Conservation (phyloP, 2,888 invertebrate species). For the Meandrusa payeni region DNA sequence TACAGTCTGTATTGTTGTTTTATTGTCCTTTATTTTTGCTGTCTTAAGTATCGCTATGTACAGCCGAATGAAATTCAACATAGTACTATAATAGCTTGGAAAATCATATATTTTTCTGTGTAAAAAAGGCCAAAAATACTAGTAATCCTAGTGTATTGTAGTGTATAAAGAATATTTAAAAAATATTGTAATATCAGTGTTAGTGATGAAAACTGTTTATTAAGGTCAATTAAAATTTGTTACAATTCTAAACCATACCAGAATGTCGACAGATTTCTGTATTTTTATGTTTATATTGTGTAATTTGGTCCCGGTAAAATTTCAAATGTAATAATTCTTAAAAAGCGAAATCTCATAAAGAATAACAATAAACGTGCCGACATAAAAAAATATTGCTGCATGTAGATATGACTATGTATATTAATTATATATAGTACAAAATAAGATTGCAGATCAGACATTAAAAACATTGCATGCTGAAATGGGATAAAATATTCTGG, state of each 20-base stretch:
- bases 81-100: slow-evolving; percentile 18
- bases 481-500: slow-evolving; percentile 1
- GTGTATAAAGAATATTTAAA: slow-evolving; percentile 50
- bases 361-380: too few species aligned
- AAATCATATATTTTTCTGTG: slow-evolving; percentile 32
- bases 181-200: slow-evolving; percentile 47
- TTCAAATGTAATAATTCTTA: too few species aligned
- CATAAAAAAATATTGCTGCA: too few species aligned
- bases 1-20: slow-evolving; percentile 29
- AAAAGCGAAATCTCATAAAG: too few species aligned
- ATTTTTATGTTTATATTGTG: too few species aligned
- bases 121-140: slow-evolving; percentile 49
- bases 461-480: slow-evolving; percentile 2
- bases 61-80: slow-evolving; percentile 15
- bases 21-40: neutral
- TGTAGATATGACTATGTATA: too few species aligned
- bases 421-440: slow-evolving; percentile 18
- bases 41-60: slow-evolving; percentile 9
- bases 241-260: slow-evolving; percentile 41
- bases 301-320: too few species aligned
- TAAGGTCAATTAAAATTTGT: slow-evolving; percentile 57
- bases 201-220: slow-evolving; percentile 42
- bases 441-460: slow-evolving; percentile 1
- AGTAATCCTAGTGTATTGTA: slow-evolving; percentile 42
- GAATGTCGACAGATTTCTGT: too few species aligned